phyloP scores from a whole-genome alignment of 2,113 vertebrate genomes.

The Ammodytes marinus region DNA sequence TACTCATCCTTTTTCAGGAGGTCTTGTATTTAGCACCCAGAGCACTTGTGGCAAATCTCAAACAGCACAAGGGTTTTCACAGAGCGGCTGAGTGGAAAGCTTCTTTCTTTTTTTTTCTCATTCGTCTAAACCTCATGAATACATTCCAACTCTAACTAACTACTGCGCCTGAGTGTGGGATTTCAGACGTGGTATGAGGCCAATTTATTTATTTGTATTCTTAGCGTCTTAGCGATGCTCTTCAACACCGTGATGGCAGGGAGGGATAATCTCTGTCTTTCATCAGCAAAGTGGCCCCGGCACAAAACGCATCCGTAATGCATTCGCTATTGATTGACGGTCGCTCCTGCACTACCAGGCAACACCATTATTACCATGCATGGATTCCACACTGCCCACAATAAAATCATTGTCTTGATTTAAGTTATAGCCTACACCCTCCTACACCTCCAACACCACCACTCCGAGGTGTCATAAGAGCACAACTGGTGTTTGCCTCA shows the following conservation, averaged over 20 bases:
- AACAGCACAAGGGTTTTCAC: conserved; percentile 84
- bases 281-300: conserved; percentile 83
- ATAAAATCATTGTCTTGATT: conserved; percentile 86
- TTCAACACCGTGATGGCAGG: conserved; percentile 76
- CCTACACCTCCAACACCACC: conserved; percentile 27
- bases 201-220: conserved; percentile 88
- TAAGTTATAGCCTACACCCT: conserved; percentile 47
- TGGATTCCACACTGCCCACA: conserved; percentile 83
- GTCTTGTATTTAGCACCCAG: conserved; percentile 84
- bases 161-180: conserved; percentile 85
- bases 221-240: conserved; percentile 78
- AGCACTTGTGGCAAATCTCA: conserved; percentile 84
- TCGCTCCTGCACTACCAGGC: conserved; percentile 80
- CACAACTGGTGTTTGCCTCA: conserved; percentile 67
- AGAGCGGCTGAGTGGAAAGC: conserved; percentile 82
- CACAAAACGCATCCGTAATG: conserved; percentile 83
- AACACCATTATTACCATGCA: conserved; percentile 84
- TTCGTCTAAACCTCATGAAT: conserved; percentile 83
- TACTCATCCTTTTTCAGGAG: conserved; percentile 86
- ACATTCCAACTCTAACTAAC: conserved; percentile 84
- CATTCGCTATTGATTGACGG: conserved; percentile 85
- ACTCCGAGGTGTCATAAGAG: conserved; percentile 67
- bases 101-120: conserved; percentile 82
- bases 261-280: conserved; percentile 85
- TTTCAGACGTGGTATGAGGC: conserved; percentile 82